Evolutionary conservation across 1,140 invertebrate species (phyloP).

Genomic region (Eulimnadia texana): DNA sequence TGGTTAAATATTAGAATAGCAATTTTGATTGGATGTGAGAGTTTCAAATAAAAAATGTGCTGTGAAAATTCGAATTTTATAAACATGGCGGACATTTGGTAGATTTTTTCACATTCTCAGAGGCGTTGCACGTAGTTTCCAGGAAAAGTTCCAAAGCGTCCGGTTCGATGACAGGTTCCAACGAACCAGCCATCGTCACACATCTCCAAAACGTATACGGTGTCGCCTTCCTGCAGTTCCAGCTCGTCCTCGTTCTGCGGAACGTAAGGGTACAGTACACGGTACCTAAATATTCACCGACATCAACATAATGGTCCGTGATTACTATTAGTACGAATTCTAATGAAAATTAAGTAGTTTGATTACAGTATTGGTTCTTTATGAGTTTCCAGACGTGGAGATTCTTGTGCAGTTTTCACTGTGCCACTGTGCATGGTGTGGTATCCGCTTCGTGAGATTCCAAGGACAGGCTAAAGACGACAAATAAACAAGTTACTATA

Average conservation of each 20-base stretch:
- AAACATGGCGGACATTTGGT: not conserved
- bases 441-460: not conserved
- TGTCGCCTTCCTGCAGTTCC: constrained; percentile 81
- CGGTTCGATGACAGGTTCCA: constrained; percentile 81
- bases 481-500: not conserved
- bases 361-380: constrained; percentile 27
- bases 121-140: constrained; percentile 89
- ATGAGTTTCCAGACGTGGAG: not conserved
- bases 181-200: constrained; percentile 99
- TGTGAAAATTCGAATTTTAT: not conserved
- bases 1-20: too few species aligned
- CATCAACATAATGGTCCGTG: too few species aligned
- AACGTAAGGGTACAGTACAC: constrained; percentile 86
- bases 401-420: not conserved
- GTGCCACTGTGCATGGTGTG: not conserved
- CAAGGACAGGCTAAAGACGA: not conserved
- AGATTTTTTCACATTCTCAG: constrained; percentile 25
- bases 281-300: too few species aligned
- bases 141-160: constrained; percentile 93
- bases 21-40: too few species aligned
- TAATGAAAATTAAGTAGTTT: constrained; percentile 73
- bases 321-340: too few species aligned
- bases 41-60: too few species aligned
- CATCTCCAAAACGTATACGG: constrained; percentile 91
- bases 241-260: constrained; percentile 94